Conservation (phyloP, 2,113 vertebrate genomes). For the Poicephalus gulielmi region DNA sequence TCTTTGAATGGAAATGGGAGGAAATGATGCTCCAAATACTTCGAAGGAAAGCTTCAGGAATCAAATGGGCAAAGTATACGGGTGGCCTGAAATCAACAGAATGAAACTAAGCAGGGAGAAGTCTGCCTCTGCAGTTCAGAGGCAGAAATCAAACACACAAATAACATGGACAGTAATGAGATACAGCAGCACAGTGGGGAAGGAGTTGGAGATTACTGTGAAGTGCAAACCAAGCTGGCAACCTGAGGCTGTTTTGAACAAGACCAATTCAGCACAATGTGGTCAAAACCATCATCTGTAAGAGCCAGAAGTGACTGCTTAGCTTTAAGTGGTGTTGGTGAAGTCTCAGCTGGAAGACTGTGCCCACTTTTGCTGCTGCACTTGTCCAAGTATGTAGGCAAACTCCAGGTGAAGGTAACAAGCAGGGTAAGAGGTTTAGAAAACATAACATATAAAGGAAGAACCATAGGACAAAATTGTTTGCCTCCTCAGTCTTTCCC, state of each 20-base stretch:
- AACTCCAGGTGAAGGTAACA: neutral
- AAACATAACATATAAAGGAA: neutral
- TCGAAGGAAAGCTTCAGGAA: neutral
- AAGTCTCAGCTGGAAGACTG: neutral
- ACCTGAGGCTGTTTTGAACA: neutral
- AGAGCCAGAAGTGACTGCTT: neutral
- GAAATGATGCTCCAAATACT: neutral
- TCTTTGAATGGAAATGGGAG: slow-evolving; percentile 2
- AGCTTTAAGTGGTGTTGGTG: neutral
- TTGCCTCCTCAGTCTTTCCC: neutral
- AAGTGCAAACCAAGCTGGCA: neutral
- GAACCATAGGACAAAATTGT: neutral
- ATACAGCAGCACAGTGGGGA: neutral
- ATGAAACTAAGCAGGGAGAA: neutral
- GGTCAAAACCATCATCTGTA: neutral
- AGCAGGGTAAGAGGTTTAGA: neutral
- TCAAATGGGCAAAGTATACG: neutral
- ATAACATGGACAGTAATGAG: neutral
- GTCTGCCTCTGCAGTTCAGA: neutral
- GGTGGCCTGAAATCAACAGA: neutral
- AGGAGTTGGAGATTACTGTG: neutral
- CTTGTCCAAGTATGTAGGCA: neutral
- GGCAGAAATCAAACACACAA: neutral
- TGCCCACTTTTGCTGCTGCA: neutral
- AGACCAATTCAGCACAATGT: neutral